A percentile compares a stretch with the other conserved stretches of the same genome.
Conservation (phyloP, 2,888 invertebrate genomes). For the Eurytoma californica region DNA sequence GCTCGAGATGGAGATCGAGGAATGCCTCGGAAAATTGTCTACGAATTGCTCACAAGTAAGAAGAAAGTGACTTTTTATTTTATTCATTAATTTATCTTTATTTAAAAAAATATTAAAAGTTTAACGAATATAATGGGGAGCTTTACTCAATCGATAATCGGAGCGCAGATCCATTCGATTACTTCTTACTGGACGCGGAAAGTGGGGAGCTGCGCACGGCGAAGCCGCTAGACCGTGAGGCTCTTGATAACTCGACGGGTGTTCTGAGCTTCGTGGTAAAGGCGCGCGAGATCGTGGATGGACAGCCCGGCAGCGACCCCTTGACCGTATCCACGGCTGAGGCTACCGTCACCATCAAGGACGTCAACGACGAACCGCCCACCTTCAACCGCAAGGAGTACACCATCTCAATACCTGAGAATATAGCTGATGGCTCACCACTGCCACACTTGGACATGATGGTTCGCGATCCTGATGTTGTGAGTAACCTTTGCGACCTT, state of each 20-base stretch:
- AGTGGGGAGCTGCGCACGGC: conserved; percentile 90
- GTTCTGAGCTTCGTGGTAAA: conserved; percentile 86
- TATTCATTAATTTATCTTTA: too few species aligned
- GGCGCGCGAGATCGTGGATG: conserved; percentile 88
- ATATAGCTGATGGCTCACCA: conserved; percentile 87
- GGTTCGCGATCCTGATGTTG: conserved; percentile 90
- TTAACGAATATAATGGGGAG: neutral
- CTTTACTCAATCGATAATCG: too few species aligned
- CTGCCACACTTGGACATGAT: conserved; percentile 89
- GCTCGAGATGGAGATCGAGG: conserved; percentile 92
- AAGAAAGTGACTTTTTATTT: too few species aligned
- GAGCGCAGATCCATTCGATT: conserved; percentile 87
- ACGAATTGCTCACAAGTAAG: conserved; percentile 89
- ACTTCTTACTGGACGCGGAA: conserved; percentile 86
- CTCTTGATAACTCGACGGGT: conserved; percentile 86
- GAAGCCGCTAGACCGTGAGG: conserved; percentile 89
- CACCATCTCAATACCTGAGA: conserved; percentile 87
- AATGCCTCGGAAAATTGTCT: conserved; percentile 85
- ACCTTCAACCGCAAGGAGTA: conserved; percentile 89
- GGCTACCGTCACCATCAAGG: conserved; percentile 88
- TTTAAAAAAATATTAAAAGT: too few species aligned
- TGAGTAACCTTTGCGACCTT: too few species aligned
- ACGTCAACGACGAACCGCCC: conserved; percentile 93
- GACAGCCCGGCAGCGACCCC: conserved; percentile 81
- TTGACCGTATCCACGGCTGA: conserved; percentile 83